A percentile compares a stretch with the other conserved stretches of the same genome.
phyloP scores from a whole-genome alignment of 2,888 invertebrate species.

The Sericinus montela region DNA sequence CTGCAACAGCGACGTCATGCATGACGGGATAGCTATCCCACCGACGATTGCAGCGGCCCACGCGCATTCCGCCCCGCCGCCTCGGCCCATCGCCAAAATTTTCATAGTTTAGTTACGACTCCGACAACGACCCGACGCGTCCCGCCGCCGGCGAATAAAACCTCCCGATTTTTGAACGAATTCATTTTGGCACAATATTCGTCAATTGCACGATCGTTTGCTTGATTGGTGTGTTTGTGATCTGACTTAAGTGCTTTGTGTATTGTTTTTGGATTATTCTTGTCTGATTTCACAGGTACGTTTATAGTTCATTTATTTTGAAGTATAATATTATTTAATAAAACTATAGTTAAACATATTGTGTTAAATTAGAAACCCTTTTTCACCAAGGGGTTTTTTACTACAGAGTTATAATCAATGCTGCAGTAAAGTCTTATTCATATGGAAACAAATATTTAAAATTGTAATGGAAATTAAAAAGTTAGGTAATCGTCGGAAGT shows the following conservation, averaged over 20 bases:
- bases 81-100: slow-evolving; percentile 71
- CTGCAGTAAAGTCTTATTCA: too few relatives aligned
- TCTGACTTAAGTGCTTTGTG: slow-evolving; percentile 42
- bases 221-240: slow-evolving; percentile 51
- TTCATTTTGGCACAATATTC: slow-evolving; percentile 57
- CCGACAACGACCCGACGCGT: slow-evolving; percentile 80
- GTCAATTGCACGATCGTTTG: slow-evolving; percentile 57
- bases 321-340: background rate
- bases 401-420: too few relatives aligned
- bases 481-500: slow-evolving; percentile 64
- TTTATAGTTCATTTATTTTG: slow-evolving; percentile 17
- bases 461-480: slow-evolving; percentile 15
- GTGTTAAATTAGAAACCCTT: too few relatives aligned
- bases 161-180: slow-evolving; percentile 64
- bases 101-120: slow-evolving; percentile 79
- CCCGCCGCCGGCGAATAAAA: slow-evolving; percentile 72
- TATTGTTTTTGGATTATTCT: slow-evolving; percentile 56
- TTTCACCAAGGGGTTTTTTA: too few relatives aligned
- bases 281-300: slow-evolving; percentile 18
- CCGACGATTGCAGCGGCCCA: slow-evolving; percentile 62
- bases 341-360: background rate
- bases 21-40: slow-evolving; percentile 61
- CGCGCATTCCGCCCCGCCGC: slow-evolving; percentile 69
- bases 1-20: slow-evolving; percentile 65
- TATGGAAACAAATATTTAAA: too few relatives aligned